Percentiles rank a stretch among this genome's conserved stretches.
Conservation (phyloP, 1,140 invertebrate genomes). For the Lutraria rhynchaena region DNA sequence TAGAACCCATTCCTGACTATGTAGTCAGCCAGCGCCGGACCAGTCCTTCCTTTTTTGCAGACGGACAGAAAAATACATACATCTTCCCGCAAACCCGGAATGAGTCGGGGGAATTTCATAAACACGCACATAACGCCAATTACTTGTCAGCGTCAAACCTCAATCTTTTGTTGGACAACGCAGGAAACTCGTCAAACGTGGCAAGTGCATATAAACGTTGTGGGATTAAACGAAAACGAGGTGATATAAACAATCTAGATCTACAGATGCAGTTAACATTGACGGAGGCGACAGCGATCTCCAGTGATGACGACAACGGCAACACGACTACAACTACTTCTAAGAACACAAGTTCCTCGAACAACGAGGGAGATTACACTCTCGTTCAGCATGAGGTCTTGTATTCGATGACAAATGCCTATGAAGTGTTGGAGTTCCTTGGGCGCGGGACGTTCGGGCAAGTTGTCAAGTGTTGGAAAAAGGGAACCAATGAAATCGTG, state of each 20-base stretch:
- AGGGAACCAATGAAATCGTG: slow-evolving; percentile 99
- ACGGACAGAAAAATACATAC: slow-evolving; percentile 57
- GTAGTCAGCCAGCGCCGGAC: slow-evolving; percentile 68
- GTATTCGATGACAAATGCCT: slow-evolving; percentile 94
- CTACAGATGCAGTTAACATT: slow-evolving; percentile 77
- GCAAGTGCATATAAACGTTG: slow-evolving; percentile 70
- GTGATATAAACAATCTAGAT: slow-evolving; percentile 70
- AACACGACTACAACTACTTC: slow-evolving; percentile 87
- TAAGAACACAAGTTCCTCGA: slow-evolving; percentile 84
- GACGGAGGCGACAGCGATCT: slow-evolving; percentile 76
- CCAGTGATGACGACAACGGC: slow-evolving; percentile 77
- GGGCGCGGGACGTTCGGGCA: slow-evolving; percentile 99
- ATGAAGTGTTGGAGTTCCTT: slow-evolving; percentile 99
- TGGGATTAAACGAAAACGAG: slow-evolving; percentile 79
- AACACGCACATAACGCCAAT: slow-evolving; percentile 51
- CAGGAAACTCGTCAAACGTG: slow-evolving; percentile 32
- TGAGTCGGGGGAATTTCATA: slow-evolving; percentile 67
- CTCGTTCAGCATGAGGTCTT: slow-evolving; percentile 99
- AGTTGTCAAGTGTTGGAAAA: slow-evolving; percentile 99
- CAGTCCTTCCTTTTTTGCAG: slow-evolving; percentile 52
- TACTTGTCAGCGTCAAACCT: slow-evolving; percentile 55
- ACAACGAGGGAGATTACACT: slow-evolving; percentile 96
- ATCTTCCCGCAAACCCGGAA: slow-evolving; percentile 72
- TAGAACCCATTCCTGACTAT: slow-evolving; percentile 75
- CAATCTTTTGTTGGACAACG: slow-evolving; percentile 53